A percentile compares a stretch with the other conserved stretches of the same genome.
Evolutionary conservation across 1,140 invertebrate species (phyloP).

Genomic region (Atopsyche davidsoni): DNA sequence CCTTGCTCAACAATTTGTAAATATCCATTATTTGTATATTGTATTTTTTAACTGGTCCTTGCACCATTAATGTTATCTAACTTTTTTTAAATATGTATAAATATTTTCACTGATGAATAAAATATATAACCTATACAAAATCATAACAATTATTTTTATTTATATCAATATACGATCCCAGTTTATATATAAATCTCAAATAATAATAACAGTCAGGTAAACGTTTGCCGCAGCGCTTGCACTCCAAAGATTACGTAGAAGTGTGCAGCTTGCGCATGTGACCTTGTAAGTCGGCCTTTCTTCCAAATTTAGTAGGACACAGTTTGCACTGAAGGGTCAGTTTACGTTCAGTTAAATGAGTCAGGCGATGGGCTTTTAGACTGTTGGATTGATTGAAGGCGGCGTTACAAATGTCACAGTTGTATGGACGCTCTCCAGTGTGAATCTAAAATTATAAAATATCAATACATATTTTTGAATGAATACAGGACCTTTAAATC

Average conservation of each 20-base stretch:
- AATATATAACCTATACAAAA: no score
- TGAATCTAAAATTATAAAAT: slow-evolving; percentile 45
- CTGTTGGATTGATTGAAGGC: slow-evolving; percentile 90
- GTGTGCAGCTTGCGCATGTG: slow-evolving; percentile 90
- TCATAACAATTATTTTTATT: no score
- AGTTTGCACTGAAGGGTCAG: slow-evolving; percentile 86
- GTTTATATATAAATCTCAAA: no score
- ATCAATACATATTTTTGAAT: no score
- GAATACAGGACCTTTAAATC: no score
- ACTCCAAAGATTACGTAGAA: slow-evolving; percentile 76
- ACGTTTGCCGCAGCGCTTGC: slow-evolving; percentile 80
- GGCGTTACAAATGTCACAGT: slow-evolving; percentile 81
- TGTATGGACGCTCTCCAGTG: slow-evolving; percentile 79
- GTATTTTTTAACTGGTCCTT: no score
- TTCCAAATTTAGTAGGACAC: slow-evolving; percentile 86
- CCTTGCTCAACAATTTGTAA: no score
- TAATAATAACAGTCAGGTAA: slow-evolving; percentile 76
- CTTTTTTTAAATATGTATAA: no score
- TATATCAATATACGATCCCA: no score
- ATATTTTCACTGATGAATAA: no score
- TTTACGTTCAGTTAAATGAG: slow-evolving; percentile 83
- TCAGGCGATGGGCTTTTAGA: slow-evolving; percentile 81
- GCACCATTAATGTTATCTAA: no score
- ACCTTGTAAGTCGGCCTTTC: slow-evolving; percentile 89
- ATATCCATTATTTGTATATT: no score